Evolutionary conservation across 2,888 invertebrate genomes (phyloP).

Genomic region (Ophioninae sp.): DNA sequence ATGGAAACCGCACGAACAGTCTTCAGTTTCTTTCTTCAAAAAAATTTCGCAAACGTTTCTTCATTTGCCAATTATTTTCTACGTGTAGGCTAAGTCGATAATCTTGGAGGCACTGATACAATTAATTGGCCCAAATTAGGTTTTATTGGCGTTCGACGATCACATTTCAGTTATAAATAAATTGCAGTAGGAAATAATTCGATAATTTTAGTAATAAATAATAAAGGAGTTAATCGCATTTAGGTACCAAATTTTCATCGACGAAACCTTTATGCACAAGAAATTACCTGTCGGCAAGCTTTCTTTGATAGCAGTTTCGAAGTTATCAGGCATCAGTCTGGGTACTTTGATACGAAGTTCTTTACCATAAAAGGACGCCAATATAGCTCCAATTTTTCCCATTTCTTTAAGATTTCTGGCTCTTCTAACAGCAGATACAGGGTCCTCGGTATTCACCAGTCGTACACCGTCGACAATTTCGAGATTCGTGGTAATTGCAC

Average conservation of each 20-base stretch:
- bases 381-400: conserved; percentile 83
- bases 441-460: conserved; percentile 83
- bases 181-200: too few species aligned
- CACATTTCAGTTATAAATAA: too few species aligned
- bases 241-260: background rate
- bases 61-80: too few species aligned
- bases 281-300: conserved; percentile 82
- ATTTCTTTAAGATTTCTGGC: conserved; percentile 78
- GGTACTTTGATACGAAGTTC: conserved; percentile 88
- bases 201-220: too few species aligned
- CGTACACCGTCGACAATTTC: conserved; percentile 86
- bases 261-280: conserved; percentile 31
- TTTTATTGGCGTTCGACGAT: too few species aligned
- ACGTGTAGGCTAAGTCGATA: background rate
- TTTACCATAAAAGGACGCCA: conserved; percentile 87
- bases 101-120: background rate
- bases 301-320: conserved; percentile 84
- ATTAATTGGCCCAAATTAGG: background rate
- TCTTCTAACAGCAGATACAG: conserved; percentile 80
- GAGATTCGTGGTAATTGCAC: conserved; percentile 81
- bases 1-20: background rate
- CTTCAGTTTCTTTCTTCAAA: background rate
- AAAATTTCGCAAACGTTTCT: too few species aligned
- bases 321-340: conserved; percentile 86
- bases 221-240: too few species aligned